Percentiles rank a stretch among this genome's conserved stretches.
Conservation (phyloP, 2,888 invertebrate genomes). For the Phania funesta region DNA sequence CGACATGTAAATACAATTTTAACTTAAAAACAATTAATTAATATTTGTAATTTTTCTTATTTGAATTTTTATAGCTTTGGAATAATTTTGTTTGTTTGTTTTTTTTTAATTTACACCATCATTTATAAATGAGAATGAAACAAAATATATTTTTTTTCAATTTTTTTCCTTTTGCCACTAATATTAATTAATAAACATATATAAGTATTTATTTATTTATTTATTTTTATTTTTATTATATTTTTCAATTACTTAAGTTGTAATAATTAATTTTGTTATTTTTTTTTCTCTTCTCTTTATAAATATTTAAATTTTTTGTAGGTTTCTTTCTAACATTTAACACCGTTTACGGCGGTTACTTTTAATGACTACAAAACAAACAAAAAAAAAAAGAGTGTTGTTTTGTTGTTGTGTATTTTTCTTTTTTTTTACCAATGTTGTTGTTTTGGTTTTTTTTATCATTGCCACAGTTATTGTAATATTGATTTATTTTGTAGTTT, state of each 20-base stretch:
- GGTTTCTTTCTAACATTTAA: constrained; percentile 38
- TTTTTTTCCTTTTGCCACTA: constrained; percentile 19
- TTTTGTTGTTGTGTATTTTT: constrained; percentile 33
- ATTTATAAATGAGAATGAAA: constrained; percentile 47
- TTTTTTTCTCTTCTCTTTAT: constrained; percentile 9
- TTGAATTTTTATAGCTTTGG: no score
- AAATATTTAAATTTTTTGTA: constrained; percentile 19
- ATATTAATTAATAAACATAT: constrained; percentile 35
- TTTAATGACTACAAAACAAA: constrained; percentile 45
- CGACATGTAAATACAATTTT: constrained; percentile 27
- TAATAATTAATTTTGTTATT: constrained; percentile 26
- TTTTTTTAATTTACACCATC: constrained; percentile 69
- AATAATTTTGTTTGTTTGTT: constrained; percentile 18
- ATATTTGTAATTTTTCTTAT: neutral
- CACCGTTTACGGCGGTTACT: constrained; percentile 29
- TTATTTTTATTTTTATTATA: constrained; percentile 27
- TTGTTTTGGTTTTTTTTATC: constrained; percentile 57
- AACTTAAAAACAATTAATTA: neutral
- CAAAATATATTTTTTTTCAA: constrained; percentile 12
- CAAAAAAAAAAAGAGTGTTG: constrained; percentile 31
- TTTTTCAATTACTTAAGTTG: constrained; percentile 13
- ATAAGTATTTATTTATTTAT: constrained; percentile 8
- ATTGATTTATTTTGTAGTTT: constrained; percentile 70
- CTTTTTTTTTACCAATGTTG: constrained; percentile 34
- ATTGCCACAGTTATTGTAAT: constrained; percentile 79